Evolutionary conservation across 2,113 vertebrate species (phyloP).

Genomic region (Rhinoderma darwinii): DNA sequence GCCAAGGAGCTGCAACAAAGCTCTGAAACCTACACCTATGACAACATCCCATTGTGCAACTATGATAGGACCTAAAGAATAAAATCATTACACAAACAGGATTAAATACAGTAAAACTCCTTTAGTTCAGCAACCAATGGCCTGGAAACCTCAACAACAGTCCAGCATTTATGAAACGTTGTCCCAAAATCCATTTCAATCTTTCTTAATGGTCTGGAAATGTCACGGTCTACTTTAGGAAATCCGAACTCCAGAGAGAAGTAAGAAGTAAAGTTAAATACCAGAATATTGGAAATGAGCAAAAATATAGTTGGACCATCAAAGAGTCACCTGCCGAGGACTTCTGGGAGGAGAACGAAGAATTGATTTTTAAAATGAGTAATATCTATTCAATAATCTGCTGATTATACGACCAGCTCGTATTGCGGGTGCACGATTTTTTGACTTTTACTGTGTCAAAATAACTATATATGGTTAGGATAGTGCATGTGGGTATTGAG

Average conservation of each 20-base stretch:
- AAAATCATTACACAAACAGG: neutral
- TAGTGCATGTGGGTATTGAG: neutral
- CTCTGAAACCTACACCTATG: slow-evolving; percentile 19
- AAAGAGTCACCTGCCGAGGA: neutral
- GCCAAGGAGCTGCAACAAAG: slow-evolving; percentile 64
- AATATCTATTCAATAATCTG: neutral
- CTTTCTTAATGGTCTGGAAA: too few relatives aligned
- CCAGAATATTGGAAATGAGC: neutral
- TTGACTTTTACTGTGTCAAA: neutral
- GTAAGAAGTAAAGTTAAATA: neutral
- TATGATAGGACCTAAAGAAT: slow-evolving; percentile 31
- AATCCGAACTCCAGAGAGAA: too few relatives aligned
- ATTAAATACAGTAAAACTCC: neutral
- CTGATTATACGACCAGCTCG: neutral
- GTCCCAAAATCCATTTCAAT: neutral
- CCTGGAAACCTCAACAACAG: neutral
- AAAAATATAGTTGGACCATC: neutral
- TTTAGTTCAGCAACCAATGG: neutral
- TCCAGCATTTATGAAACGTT: neutral
- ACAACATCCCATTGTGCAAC: slow-evolving; percentile 32
- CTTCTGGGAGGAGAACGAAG: neutral
- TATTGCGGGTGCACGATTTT: neutral
- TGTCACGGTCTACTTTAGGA: too few relatives aligned
- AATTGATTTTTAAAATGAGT: neutral
- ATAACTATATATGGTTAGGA: neutral